These are phyloP conservation scores for Heliconius himera DNA, from an alignment of 1,140 invertebrate species.

Conservation along the genomic window DNA sequence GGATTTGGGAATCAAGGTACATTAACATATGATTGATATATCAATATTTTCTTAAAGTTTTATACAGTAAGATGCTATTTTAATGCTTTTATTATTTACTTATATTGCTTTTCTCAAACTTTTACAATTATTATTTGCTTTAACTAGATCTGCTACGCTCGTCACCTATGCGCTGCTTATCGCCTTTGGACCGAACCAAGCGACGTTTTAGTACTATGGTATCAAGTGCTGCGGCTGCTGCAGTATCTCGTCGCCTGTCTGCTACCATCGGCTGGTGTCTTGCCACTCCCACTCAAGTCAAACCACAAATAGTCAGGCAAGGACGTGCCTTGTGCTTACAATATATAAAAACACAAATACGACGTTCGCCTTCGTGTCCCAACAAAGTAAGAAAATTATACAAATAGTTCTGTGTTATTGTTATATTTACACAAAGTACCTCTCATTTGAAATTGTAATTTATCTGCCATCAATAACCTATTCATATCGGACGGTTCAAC, in stretches of 20 bases:
- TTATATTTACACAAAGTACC: conserved; percentile 12
- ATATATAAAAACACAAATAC: conserved; percentile 73
- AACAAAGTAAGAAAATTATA: conserved; percentile 42
- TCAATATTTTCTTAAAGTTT: too few relatives aligned
- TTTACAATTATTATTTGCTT: conserved; percentile 6
- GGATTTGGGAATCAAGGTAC: conserved; percentile 52
- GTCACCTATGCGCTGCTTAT: conserved; percentile 56
- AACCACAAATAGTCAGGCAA: conserved; percentile 73
- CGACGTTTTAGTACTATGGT: conserved; percentile 77
- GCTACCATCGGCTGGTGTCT: conserved; percentile 77
- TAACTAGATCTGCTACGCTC: conserved; percentile 41
- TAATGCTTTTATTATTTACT: too few relatives aligned
- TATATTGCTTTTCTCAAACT: too few relatives aligned
- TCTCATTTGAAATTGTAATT: conserved; percentile 30
- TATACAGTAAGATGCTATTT: too few relatives aligned
- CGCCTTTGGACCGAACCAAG: conserved; percentile 70
- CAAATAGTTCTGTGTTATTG: neutral
- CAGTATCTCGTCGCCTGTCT: conserved; percentile 70
- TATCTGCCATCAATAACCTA: conserved; percentile 21
- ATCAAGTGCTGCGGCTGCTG: conserved; percentile 65
- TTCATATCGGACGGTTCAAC: conserved; percentile 16
- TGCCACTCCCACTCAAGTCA: conserved; percentile 69
- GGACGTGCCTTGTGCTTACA: conserved; percentile 75
- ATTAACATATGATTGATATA: neutral
- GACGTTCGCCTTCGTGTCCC: conserved; percentile 58